Base-by-base conservation (phyloP, 2,888 invertebrate genomes). In the Alitta virens region DNA sequence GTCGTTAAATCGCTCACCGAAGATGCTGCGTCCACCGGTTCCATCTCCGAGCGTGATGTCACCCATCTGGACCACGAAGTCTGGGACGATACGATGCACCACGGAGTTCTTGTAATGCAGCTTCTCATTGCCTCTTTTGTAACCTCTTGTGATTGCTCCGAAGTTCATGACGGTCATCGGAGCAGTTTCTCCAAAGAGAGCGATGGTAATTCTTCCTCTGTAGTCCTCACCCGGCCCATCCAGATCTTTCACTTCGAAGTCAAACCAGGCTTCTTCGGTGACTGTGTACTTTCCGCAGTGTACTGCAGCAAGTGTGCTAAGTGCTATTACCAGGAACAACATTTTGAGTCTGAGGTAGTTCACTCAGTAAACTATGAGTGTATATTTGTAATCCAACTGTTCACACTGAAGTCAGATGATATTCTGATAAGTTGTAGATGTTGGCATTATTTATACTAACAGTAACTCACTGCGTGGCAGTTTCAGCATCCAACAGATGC, bases 1-100 rank as follows among this genome's bases (percentile, higher is more conserved):
- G 67, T 82, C 82, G 56, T 76, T 76, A 68, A 81, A 82, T 43
- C 71, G 73, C 26, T 74, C 71, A 7, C 81, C 82, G 64, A 72
- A 82, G 68, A 81, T 80, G 68, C 80, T 80, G 43, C 67, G 69
- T 78, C 82, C 79, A 56, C 82, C 81, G 1, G 77, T 76, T 42
- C 83, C 83, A 63, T 83, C 82, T n/a, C 75, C 74, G 14, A 69
- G 72, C 9, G 79, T 75, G 64, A 82, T 73, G 67, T 83, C 83
- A 54, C 83, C 83, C 72, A 79, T 79, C 68, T 83, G 83, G 38
- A 83, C 68, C 52, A 82, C 73, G 67, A 81, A 80, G 68, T 83
- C 82, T 26, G 73, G 74, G 9, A 82, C 80, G 24, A 82, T 68
- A 51, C 82, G 71, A 69, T 83, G 82, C 56, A 82, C 69, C 49